Conservation (phyloP, 2,888 invertebrate species). For the Luperina nickerlii region DNA sequence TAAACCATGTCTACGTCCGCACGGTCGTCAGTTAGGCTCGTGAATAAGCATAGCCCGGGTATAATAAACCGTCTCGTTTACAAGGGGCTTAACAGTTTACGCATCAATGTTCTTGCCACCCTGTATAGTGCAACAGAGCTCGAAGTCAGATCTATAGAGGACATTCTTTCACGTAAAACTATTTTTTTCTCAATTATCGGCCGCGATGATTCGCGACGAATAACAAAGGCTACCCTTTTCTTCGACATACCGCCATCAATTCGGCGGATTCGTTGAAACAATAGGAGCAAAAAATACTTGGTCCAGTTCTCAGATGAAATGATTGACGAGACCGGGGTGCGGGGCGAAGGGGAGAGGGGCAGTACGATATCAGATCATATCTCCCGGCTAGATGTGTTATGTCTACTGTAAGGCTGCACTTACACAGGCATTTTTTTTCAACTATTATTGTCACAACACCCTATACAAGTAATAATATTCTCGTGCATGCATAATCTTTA, state of each 20-base stretch:
- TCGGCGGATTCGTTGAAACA: slow-evolving; percentile 73
- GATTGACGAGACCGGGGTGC: slow-evolving; percentile 78
- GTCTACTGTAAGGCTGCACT: background rate
- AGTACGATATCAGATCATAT: slow-evolving; percentile 63
- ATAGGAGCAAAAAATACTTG: slow-evolving; percentile 70
- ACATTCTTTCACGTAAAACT: background rate
- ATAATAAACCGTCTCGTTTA: too few species aligned
- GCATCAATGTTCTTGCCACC: background rate
- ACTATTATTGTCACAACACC: background rate
- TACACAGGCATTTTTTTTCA: background rate
- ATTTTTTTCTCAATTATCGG: slow-evolving; percentile 26
- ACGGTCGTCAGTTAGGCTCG: too few species aligned
- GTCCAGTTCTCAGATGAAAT: slow-evolving; percentile 75
- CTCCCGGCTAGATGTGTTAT: slow-evolving; percentile 50
- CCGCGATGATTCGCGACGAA: slow-evolving; percentile 64
- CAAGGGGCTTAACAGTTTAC: background rate
- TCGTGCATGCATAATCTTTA: background rate
- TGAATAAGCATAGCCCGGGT: too few species aligned
- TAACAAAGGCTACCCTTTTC: slow-evolving; percentile 74
- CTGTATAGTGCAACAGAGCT: background rate
- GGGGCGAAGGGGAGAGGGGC: slow-evolving; percentile 29
- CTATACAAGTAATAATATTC: background rate
- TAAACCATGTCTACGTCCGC: too few species aligned
- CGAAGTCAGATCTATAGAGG: background rate
- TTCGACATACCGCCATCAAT: slow-evolving; percentile 78